A percentile compares a stretch with the other conserved stretches of the same genome.
Conservation (phyloP, 2,797 vertebrate species). For the Microcaecilia unicolor region DNA sequence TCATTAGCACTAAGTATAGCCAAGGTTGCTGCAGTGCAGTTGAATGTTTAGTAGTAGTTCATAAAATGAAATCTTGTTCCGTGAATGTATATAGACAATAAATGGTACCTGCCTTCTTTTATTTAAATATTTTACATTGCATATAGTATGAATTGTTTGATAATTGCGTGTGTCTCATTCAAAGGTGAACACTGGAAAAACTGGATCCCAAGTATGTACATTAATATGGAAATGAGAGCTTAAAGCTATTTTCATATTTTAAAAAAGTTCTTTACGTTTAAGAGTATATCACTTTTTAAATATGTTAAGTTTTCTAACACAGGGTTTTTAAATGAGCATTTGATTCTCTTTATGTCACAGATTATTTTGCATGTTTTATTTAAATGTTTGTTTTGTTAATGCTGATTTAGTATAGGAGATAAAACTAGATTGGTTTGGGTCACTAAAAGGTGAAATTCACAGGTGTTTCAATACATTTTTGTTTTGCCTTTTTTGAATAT, state of each 20-base stretch:
- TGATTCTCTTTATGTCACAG: slow-evolving; percentile 1
- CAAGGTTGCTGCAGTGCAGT: too few species aligned
- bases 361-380: slow-evolving; percentile 15
- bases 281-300: slow-evolving; percentile 3
- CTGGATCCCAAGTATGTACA: too few species aligned
- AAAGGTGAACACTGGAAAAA: too few species aligned
- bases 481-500: slow-evolving; percentile 61
- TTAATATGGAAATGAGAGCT: too few species aligned
- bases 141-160: too few species aligned
- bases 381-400: background rate
- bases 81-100: too few species aligned
- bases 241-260: slow-evolving; percentile 29
- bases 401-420: background rate
- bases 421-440: background rate
- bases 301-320: slow-evolving; percentile 4
- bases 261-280: slow-evolving; percentile 1
- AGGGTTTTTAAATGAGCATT: slow-evolving; percentile 20
- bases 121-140: too few species aligned
- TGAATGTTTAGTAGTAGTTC: too few species aligned
- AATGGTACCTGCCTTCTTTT: too few species aligned
- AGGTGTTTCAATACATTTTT: slow-evolving; percentile 42
- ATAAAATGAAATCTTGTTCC: too few species aligned
- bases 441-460: background rate
- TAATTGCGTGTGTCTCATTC: too few species aligned
- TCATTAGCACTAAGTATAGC: too few species aligned